Evolutionary conservation across 2,113 vertebrate genomes (phyloP).

Genomic region (Mirza zaza): DNA sequence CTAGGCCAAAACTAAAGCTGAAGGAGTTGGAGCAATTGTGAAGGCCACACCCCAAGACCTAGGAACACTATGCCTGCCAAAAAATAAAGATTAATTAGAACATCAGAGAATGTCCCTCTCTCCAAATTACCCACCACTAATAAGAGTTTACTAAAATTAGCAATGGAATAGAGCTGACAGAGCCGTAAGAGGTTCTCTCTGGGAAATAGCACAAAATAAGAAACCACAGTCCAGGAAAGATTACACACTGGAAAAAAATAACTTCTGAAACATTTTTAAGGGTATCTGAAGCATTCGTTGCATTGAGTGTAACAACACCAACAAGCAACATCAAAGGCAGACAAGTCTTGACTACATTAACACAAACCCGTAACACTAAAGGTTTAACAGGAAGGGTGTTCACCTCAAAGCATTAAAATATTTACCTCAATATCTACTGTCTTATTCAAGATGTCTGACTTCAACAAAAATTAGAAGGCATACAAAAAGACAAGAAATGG

Average conservation of each 20-base stretch:
- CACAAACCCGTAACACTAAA: neutral
- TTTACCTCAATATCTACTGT: neutral
- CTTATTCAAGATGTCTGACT: neutral
- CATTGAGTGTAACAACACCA: neutral
- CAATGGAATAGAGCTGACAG: neutral
- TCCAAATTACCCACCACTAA: neutral
- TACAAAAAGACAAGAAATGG: neutral
- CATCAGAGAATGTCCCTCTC: neutral
- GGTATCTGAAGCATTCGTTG: neutral
- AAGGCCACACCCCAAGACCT: neutral
- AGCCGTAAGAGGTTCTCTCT: neutral
- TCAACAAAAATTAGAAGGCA: neutral
- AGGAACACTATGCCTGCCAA: neutral
- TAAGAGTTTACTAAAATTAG: neutral
- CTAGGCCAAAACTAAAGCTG: neutral
- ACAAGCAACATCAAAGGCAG: neutral
- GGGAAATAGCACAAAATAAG: neutral
- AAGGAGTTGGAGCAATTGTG: neutral
- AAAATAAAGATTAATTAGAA: neutral
- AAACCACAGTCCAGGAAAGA: neutral
- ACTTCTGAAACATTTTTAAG: neutral
- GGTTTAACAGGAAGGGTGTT: neutral
- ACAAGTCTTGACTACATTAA: neutral
- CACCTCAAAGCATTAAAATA: neutral
- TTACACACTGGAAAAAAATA: neutral